phyloP scores from a whole-genome alignment of 2,113 vertebrate genomes.

The Ptychochromis oligacanthus region DNA sequence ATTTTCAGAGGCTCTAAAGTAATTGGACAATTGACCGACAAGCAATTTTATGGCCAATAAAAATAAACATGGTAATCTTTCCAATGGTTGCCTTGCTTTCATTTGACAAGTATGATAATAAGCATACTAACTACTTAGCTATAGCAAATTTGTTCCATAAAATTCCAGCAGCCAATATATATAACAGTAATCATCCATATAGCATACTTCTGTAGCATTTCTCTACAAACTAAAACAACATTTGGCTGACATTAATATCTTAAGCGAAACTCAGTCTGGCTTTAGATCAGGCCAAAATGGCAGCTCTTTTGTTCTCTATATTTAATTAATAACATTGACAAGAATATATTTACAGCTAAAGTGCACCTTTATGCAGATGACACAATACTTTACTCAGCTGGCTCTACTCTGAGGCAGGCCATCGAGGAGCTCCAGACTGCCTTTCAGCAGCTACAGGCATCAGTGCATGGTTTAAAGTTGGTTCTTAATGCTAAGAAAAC shows the following conservation, averaged over 20 bases:
- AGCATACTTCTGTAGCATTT: neutral
- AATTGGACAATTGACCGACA: too few relatives aligned
- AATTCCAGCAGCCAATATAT: too few relatives aligned
- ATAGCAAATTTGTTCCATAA: too few relatives aligned
- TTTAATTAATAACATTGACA: neutral
- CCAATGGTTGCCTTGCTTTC: too few relatives aligned
- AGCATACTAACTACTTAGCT: too few relatives aligned
- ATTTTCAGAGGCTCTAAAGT: too few relatives aligned
- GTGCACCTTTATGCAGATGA: neutral
- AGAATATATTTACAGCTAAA: neutral
- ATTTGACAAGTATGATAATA: too few relatives aligned
- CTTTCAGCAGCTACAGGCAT: accelerated
- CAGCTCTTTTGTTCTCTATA: neutral
- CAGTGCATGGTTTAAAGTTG: neutral
- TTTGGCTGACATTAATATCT: accelerated
- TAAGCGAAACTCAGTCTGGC: neutral
- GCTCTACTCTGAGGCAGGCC: neutral
- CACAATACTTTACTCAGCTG: neutral
- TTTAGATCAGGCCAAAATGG: neutral
- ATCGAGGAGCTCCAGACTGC: neutral
- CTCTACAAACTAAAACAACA: neutral
- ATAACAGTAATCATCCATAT: too few relatives aligned
- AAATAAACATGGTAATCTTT: too few relatives aligned
- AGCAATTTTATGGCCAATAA: too few relatives aligned
- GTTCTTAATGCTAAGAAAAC: neutral